Evolutionary conservation across 2,888 invertebrate species (phyloP).

Genomic region (Leucophora obtusa): DNA sequence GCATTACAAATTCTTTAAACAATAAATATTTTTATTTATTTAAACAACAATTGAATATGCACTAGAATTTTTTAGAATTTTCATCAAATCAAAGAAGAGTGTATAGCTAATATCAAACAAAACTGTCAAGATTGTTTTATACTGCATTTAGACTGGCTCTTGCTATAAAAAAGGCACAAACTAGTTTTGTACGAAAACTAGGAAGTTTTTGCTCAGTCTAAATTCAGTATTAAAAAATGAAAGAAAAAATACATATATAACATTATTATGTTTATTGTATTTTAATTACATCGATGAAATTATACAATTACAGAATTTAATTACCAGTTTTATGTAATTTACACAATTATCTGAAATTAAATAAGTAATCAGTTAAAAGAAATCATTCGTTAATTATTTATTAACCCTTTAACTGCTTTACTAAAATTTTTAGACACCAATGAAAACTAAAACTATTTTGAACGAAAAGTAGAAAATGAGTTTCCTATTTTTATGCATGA

Average conservation of each 20-base stretch:
- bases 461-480: no score
- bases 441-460: no score
- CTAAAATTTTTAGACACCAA: no score
- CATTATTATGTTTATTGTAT: constrained; percentile 1
- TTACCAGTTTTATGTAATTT: neutral
- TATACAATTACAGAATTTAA: neutral
- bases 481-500: no score
- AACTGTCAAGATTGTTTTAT: no score
- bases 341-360: neutral
- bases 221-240: constrained; percentile 30
- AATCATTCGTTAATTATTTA: no score
- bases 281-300: neutral
- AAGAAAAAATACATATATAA: constrained; percentile 34
- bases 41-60: neutral
- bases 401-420: no score
- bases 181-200: no score
- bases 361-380: neutral
- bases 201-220: no score
- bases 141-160: no score
- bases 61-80: constrained; percentile 30
- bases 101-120: no score
- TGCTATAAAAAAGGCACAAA: no score
- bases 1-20: neutral
- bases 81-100: constrained; percentile 8
- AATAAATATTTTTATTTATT: constrained; percentile 18